Base-by-base conservation (phyloP, 1,140 invertebrate genomes). In the Magallana angulata region DNA sequence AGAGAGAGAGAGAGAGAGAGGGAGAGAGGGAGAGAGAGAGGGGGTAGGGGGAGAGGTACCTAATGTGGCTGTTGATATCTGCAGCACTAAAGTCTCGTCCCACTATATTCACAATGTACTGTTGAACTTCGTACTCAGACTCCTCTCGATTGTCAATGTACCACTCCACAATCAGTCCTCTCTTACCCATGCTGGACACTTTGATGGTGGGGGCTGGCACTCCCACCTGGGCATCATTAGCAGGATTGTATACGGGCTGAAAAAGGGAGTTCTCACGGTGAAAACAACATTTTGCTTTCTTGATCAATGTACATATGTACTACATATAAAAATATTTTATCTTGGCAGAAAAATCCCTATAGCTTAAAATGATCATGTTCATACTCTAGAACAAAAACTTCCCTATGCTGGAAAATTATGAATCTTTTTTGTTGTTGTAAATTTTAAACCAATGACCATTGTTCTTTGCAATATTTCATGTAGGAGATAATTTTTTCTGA, bases 21-120 rank as follows among this genome's bases (percentile, higher is more conserved):
- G 0, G 16, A 80, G 16, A 80, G 11, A 30, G 11, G 0, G 30
- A 30, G 11, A 18, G 16, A 18, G 4, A 80, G 14, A 1, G 76
- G 7, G 7, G 1, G 14, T 0, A 6, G 7, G 48, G 7, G 14
- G 48, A 30, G 5, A 68, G 59, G 86, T 76, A 94, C 94, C 94
- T 95, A 64, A 94, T 92, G 85, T 95, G 92, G 88, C 94, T 94
- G 87, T 94, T 94, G 58, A 94, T 91, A 2, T 91, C 91, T 48
- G 91, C 91, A 57, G 90, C 85, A 9, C 85, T 84, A 85, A 95
- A 94, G 48, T 93, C 91, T 24, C 89, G 89, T n/a, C 94, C 94
- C 56, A 94, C 91, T 8, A 94, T 92, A 81, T 94, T 94, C n/a
- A 95, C 92, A 6, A 93, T 93, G 91, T 91, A 94, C 14, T 93